A percentile compares a stretch with the other conserved stretches of the same genome.
These are phyloP conservation scores for Oxyura jamaicensis DNA, from an alignment of 2,113 vertebrate genomes.

Conservation along the genomic window DNA sequence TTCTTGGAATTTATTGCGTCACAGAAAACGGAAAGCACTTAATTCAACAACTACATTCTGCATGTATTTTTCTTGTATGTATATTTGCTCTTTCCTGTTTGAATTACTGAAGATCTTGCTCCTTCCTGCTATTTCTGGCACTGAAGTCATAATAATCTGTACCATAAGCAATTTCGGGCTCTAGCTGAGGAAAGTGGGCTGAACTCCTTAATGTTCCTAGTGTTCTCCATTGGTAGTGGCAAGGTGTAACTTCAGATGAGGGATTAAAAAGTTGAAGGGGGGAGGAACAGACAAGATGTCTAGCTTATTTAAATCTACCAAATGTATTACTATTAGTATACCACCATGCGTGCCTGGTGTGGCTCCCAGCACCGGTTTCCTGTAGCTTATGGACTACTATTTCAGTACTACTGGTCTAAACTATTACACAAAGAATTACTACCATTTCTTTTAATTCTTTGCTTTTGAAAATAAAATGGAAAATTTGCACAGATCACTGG, in stretches of 20 bases:
- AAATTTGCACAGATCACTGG: neutral
- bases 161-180: slow-evolving; percentile 44
- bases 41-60: neutral
- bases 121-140: slow-evolving; percentile 48
- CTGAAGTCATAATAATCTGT: slow-evolving; percentile 40
- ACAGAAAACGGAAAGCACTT: neutral
- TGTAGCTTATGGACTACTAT: neutral
- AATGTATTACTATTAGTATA: neutral
- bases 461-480: neutral
- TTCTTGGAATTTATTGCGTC: slow-evolving; percentile 3
- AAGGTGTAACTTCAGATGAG: slow-evolving; percentile 22
- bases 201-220: slow-evolving; percentile 19
- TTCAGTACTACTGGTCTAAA: neutral
- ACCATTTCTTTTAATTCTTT: neutral
- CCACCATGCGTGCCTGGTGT: neutral
- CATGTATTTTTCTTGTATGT: neutral
- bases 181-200: slow-evolving; percentile 45
- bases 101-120: slow-evolving; percentile 38
- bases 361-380: neutral
- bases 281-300: neutral
- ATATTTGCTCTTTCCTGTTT: slow-evolving; percentile 17
- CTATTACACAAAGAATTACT: neutral
- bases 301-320: neutral
- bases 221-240: slow-evolving; percentile 33
- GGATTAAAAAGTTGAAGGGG: neutral